Evolutionary conservation across 1,140 invertebrate genomes (phyloP), one percentile per base, ranked within the genome.

Genomic region (Gryllus bimaculatus): DNA sequence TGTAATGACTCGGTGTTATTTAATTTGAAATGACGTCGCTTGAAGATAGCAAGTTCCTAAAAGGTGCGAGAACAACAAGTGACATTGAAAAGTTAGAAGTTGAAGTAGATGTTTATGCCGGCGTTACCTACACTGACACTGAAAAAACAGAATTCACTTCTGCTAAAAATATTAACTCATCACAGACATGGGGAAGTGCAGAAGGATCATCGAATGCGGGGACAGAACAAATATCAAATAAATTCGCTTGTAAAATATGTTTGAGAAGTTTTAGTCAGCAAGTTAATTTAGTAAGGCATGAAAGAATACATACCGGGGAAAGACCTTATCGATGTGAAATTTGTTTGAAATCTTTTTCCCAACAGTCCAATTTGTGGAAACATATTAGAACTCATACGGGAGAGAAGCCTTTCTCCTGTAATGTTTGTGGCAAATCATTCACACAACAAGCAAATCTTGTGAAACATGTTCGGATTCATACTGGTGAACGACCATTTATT

Each of bases 281-380:
- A 49, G 78, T 74, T 18, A 79, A 79, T 21, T 39, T 85, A 49
- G 81, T 78, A 8, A 83, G 81, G n/a, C 84, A 85, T 78, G 81
- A 80, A 78, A 76, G 84, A 73, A 83, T 85, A 47, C 87, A 88
- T 78, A 87, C 86, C 8, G 87, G 87, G 7, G 88, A 89, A 82
- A 86, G 86, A 78, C 87, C 87, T 5, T 89, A 87, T 77, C 84
- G 79, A 7, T 85, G 85, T 79, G 82, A 83, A 73, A 80, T 82
- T 10, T 87, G 86, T 82, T 83, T 82, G 18, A 85, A 85, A 79
- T 82, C 83, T 21, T 86, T 86, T 82, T 84, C 83, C 10, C 82
- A 80, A 20, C 76, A 75, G 47, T 78, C 78, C 48, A 81, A 81
- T 49, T 77, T 81, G 54, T 78, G 77, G 78, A 81, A 79, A 74